Percentiles rank a stretch among this genome's conserved stretches.
Evolutionary conservation across 2,113 vertebrate species (phyloP).

Genomic region (Madoqua kirkii): DNA sequence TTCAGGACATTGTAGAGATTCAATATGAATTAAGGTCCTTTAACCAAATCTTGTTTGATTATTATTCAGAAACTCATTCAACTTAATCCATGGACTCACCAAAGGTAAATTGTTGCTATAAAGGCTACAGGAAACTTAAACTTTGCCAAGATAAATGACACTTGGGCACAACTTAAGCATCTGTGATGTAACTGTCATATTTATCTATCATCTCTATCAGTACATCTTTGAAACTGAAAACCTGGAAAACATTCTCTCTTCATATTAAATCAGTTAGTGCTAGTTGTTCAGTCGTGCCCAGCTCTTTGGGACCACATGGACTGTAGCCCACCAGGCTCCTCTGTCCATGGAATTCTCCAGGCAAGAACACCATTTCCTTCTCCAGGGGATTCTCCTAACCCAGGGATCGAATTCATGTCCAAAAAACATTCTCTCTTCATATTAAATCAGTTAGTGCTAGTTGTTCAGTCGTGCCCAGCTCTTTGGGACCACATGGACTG

Average conservation of each 20-base stretch:
- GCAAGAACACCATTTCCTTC: neutral
- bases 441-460: neutral
- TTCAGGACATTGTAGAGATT: neutral
- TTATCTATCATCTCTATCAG: neutral
- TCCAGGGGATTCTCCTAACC: neutral
- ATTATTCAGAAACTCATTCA: neutral
- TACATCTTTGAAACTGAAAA: neutral
- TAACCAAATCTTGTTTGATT: neutral
- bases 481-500: neutral
- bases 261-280: neutral
- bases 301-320: neutral
- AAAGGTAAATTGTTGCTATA: neutral
- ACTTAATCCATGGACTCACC: neutral
- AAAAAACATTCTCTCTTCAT: neutral
- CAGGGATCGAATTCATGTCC: accelerated
- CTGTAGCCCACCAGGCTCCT: neutral
- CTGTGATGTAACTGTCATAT: neutral
- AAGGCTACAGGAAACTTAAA: neutral
- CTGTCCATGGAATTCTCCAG: neutral
- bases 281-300: neutral
- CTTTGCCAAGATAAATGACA: neutral
- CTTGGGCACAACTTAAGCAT: neutral
- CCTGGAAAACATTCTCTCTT: neutral
- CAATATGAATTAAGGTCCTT: neutral
- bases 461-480: neutral